phyloP scores from a whole-genome alignment of 2,888 invertebrate genomes.

The Hydrotaea diabolus region DNA sequence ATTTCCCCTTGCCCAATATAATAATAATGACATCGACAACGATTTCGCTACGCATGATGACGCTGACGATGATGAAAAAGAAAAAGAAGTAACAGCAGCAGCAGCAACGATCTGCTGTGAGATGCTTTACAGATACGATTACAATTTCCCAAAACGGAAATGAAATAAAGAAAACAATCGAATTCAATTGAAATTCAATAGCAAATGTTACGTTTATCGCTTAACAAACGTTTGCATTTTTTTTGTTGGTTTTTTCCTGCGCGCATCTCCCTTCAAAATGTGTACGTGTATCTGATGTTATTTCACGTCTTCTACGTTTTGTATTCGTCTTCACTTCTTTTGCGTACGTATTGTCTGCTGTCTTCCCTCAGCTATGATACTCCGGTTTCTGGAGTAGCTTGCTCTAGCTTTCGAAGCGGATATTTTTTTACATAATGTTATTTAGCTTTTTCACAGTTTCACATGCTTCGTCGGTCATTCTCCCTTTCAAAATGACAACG shows the following conservation, averaged over 20 bases:
- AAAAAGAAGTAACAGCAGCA: neutral
- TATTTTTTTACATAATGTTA: neutral
- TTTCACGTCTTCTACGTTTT: neutral
- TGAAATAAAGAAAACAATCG: conserved; percentile 33
- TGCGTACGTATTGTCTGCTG: neutral
- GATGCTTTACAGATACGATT: conserved; percentile 21
- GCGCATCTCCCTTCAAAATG: neutral
- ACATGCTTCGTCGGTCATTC: neutral
- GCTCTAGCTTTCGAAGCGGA: neutral
- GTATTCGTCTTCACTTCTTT: neutral
- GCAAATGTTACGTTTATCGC: conserved; percentile 61
- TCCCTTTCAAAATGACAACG: conserved; percentile 7
- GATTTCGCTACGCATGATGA: neutral
- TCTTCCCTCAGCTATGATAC: neutral
- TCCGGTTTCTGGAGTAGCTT: neutral
- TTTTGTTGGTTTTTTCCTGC: neutral
- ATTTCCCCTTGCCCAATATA: neutral
- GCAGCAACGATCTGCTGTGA: neutral
- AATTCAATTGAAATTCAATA: conserved; percentile 63
- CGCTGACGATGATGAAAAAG: neutral
- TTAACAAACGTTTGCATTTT: conserved; percentile 52
- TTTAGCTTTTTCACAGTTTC: neutral
- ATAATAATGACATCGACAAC: neutral
- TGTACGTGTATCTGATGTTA: neutral
- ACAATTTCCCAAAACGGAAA: conserved; percentile 38